These are phyloP conservation scores for Drosophila rubida DNA, from an alignment of 2,888 invertebrate species.

Conservation along the genomic window DNA sequence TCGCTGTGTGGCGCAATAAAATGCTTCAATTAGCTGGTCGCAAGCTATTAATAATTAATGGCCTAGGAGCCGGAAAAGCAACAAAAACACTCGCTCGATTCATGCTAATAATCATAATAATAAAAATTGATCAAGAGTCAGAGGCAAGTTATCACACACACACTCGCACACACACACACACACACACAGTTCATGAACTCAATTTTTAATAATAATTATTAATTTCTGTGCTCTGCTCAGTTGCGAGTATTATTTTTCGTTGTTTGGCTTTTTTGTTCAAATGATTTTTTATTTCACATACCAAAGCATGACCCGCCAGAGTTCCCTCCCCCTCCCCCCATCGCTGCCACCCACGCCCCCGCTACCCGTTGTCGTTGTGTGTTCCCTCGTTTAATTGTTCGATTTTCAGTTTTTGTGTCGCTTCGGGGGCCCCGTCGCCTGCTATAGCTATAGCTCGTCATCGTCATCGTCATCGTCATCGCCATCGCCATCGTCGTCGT, in stretches of 20 bases:
- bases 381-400: slow-evolving; percentile 67
- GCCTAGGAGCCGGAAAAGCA: slow-evolving; percentile 51
- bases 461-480: too few relatives aligned
- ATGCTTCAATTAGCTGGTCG: slow-evolving; percentile 52
- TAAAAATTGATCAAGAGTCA: slow-evolving; percentile 76
- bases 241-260: slow-evolving; percentile 4
- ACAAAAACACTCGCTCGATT: slow-evolving; percentile 42
- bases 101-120: slow-evolving; percentile 70
- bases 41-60: slow-evolving; percentile 60
- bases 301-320: slow-evolving; percentile 35
- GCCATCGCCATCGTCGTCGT: too few relatives aligned
- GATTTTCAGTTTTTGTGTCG: slow-evolving; percentile 71
- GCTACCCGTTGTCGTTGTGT: slow-evolving; percentile 15
- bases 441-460: slow-evolving; percentile 68
- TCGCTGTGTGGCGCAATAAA: slow-evolving; percentile 19
- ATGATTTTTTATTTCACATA: slow-evolving; percentile 76
- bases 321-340: slow-evolving; percentile 12
- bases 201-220: slow-evolving; percentile 76
- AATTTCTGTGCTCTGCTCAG: slow-evolving; percentile 17
- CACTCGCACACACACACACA: slow-evolving; percentile 25
- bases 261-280: slow-evolving; percentile 53
- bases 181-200: slow-evolving; percentile 72
- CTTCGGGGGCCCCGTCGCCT: slow-evolving; percentile 28
- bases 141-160: slow-evolving; percentile 42
- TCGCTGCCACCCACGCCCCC: slow-evolving; percentile 16